Base-by-base conservation (phyloP, 2,113 vertebrate species). In the Tympanuchus pallidicinctus region DNA sequence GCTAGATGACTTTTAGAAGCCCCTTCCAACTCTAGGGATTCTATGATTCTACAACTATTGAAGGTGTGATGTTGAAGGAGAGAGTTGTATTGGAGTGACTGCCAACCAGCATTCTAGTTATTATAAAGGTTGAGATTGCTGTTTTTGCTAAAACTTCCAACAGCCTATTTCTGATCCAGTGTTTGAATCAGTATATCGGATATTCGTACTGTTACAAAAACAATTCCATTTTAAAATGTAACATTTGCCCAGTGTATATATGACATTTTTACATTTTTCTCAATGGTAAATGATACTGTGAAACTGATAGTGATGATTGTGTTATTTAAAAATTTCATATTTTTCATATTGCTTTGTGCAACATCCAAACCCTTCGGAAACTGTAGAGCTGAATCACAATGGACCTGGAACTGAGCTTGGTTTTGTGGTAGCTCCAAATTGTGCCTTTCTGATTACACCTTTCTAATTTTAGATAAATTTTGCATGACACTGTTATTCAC, bases 391-490 rank as follows among this genome's bases (percentile, higher is more conserved):
- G 38, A 38, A 38, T 38, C 10, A 38, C 38, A 38, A 38, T 38
- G 38, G 38, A 38, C 38, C 38, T 38, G 38, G 38, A 38, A 38
- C 38, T 38, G 38, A 38, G 38, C 38, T 38, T 38, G 38, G 38
- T 38, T 38, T 69, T 27, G 3, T 22, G 10, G 14, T 84, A 24
- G 3, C 8, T 60, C 34, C 52, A 30, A 65, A 10, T 5, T 67
- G 8, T 34, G 66, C 63, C n/a, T 27, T n/a, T 57, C 18, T 57
- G n/a, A n/a, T 57, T 57, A 75, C 8, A 52, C 16, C 42, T 81
- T 92, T 72, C 13, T 72, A 79, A 52, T 85, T 93, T 45, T 79
- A 72, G 11, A 78, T 52, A 88, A 88, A 82, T 85, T 88, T 47
- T 89, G 64, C 11, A 89, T 38, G 48, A 61, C 59, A 38, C 2